Base-by-base conservation (phyloP, 2,797 vertebrate species). In the Neopelma chrysocephalum region DNA sequence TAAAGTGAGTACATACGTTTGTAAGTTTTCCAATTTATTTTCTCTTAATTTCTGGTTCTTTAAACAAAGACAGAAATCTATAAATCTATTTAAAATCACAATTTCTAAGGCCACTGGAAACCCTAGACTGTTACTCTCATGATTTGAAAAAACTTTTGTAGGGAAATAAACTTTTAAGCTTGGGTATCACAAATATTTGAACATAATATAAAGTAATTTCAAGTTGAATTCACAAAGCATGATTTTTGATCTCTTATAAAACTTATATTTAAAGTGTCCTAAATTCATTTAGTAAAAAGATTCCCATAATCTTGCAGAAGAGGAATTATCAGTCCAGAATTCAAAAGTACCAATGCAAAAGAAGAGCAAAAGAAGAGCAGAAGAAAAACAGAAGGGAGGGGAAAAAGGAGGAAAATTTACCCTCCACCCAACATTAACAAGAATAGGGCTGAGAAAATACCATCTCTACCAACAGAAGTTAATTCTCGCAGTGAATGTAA, bases 401-500 rank as follows among this genome's bases (percentile, higher is more conserved):
- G 8, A 26, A 43, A 27, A 56, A 45, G 4, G 14, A 32, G 12
- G 21, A 64, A 54, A 70, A 89, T 53, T 60, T 88, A 91, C 91
- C 26, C 45, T 73, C 23, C 66, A 40, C 8, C 18, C 31, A 65
- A 36, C 14, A 20, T 75, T 92, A 87, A 75, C 57, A 94, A 81
- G 72, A 94, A 71, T 13, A 95, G 58, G 80, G 47, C 88, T 82
- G 60, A 80, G 53, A 78, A 91, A 91, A 66, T 54, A 91, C 50
- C 70, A 54, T n/a, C 36, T 83, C 58, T 81, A 45, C 47, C 64
- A 84, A 94, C 5, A 60, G 88, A 89, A 97, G 81, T 93, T 93
- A 42, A 62, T 86, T 94, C 90, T 89, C 36, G 53, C 70, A 84
- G 56, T 31, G 19, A 91, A 80, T 94, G 31, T 34, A 87, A 86